A percentile compares a stretch with the other conserved stretches of the same genome.
These are phyloP conservation scores for Cheumatopsyche charites DNA, from an alignment of 1,140 invertebrate genomes.

Conservation along the genomic window DNA sequence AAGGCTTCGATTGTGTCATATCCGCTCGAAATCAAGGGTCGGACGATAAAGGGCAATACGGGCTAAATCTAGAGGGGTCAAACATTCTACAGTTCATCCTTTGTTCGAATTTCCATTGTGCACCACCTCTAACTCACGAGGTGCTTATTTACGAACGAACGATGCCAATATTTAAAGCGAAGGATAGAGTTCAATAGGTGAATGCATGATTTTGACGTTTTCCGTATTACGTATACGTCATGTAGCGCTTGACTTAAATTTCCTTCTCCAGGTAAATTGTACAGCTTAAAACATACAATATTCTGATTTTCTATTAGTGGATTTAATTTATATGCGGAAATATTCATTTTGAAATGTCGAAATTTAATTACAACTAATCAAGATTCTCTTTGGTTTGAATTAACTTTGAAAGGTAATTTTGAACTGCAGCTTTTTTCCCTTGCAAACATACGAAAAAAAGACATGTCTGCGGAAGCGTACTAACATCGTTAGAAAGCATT, in stretches of 20 bases:
- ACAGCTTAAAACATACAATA: too few relatives aligned
- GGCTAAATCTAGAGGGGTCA: constrained; percentile 2
- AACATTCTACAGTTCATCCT: background rate
- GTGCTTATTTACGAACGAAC: constrained; percentile 35
- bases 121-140: constrained; percentile 17
- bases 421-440: too few relatives aligned
- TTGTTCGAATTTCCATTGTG: constrained; percentile 41
- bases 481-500: constrained; percentile 8
- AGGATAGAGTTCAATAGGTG: background rate
- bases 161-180: constrained; percentile 39
- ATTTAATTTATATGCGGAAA: too few relatives aligned
- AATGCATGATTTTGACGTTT: constrained; percentile 20
- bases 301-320: too few relatives aligned
- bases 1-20: background rate
- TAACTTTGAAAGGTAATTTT: too few relatives aligned
- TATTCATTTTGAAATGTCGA: too few relatives aligned
- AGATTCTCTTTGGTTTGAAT: too few relatives aligned
- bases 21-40: background rate
- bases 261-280: too few relatives aligned
- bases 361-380: too few relatives aligned
- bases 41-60: background rate
- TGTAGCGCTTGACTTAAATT: too few relatives aligned
- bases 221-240: too few relatives aligned
- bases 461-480: background rate
- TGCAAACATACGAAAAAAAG: background rate